A percentile compares a stretch with the other conserved stretches of the same genome.
phyloP scores from a whole-genome alignment of 2,888 invertebrate species.

The Sphaeridia pumilis region DNA sequence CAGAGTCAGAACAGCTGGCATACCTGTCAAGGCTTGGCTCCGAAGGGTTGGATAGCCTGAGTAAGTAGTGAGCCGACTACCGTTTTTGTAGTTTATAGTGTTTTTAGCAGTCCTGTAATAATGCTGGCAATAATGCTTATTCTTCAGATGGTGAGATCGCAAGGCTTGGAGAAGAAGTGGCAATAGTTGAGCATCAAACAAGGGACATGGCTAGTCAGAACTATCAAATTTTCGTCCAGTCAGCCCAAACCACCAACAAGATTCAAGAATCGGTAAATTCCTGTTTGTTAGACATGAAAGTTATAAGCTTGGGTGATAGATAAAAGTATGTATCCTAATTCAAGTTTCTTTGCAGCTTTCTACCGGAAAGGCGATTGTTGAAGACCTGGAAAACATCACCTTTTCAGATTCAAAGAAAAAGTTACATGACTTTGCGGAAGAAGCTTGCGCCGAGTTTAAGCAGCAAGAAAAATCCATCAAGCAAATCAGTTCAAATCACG shows the following conservation, averaged over 20 bases:
- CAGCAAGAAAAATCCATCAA: constrained; percentile 19
- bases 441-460: constrained; percentile 18
- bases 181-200: constrained; percentile 34
- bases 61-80: constrained; percentile 14
- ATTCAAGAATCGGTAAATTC: constrained; percentile 32
- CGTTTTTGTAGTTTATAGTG: background rate
- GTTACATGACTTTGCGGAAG: constrained; percentile 20
- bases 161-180: constrained; percentile 29
- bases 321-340: background rate
- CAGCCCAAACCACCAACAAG: constrained; percentile 32
- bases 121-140: background rate
- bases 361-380: constrained; percentile 23
- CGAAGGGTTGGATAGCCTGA: constrained; percentile 32
- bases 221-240: constrained; percentile 34
- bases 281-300: background rate
- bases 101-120: background rate
- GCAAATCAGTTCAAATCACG: constrained; percentile 21
- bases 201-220: constrained; percentile 35
- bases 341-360: constrained; percentile 19
- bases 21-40: constrained; percentile 28
- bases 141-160: constrained; percentile 31
- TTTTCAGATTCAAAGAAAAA: constrained; percentile 22
- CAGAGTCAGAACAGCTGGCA: constrained; percentile 25
- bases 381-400: constrained; percentile 18
- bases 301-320: background rate